Conservation (phyloP, 1,140 invertebrate species). For the Halotydeus destructor region DNA sequence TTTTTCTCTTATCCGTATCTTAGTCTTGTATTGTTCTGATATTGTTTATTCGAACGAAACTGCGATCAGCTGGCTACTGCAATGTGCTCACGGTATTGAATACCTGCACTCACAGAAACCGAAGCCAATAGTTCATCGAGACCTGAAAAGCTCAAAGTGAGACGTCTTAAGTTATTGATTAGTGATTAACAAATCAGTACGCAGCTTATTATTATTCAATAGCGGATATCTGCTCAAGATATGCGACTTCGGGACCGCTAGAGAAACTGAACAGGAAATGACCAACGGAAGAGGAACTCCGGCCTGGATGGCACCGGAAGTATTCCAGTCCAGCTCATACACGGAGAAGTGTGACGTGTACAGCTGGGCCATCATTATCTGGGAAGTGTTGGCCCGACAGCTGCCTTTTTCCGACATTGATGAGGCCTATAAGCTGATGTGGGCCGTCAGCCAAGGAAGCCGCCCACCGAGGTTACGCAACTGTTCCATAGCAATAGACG, state of each 20-base stretch:
- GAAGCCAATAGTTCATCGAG: constrained; percentile 79
- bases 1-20: constrained; percentile 21
- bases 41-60: constrained; percentile 64
- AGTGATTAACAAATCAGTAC: neutral
- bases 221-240: constrained; percentile 78
- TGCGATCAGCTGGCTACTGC: constrained; percentile 82
- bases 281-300: constrained; percentile 79
- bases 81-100: constrained; percentile 77
- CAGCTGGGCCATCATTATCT: constrained; percentile 93
- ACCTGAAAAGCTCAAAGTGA: constrained; percentile 76
- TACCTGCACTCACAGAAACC: constrained; percentile 89
- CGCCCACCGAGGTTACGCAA: constrained; percentile 58
- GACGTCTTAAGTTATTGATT: constrained; percentile 1
- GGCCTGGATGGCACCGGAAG: constrained; percentile 96
- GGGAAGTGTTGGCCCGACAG: constrained; percentile 73
- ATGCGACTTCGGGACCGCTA: constrained; percentile 70
- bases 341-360: constrained; percentile 98
- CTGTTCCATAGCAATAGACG: constrained; percentile 63
- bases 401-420: constrained; percentile 35
- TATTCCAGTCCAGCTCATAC: constrained; percentile 35
- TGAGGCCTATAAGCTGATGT: constrained; percentile 74
- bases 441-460: no score
- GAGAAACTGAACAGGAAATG: constrained; percentile 86
- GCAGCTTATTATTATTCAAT: constrained; percentile 54
- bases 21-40: constrained; percentile 62